Evolutionary conservation across 2,888 invertebrate species (phyloP), one percentile per base, ranked within the genome.

Genomic region (Euzophera pinguis): DNA sequence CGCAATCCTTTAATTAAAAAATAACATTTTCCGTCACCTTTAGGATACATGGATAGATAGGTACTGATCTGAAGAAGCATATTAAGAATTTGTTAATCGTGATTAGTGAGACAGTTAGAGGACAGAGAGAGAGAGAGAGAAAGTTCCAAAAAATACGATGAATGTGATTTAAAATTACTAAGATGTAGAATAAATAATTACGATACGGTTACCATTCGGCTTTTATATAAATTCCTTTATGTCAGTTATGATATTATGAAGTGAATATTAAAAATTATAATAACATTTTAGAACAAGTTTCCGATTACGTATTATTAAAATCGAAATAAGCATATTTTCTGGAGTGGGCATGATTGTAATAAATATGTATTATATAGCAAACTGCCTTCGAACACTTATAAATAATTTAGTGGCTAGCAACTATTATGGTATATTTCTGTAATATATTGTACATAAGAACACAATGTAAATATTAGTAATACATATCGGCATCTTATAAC

Each of bases 381-480:
- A 32, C 32, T 32, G 32, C 32, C 32, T 32, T 32, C 8, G 10
- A 7, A 10, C 9, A 32, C 10, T 32, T 13, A 43, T 29, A 14
- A 32, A 13, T 32, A 27, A 13, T 29, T 45, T 32, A 32, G 37
- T 48, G 13, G 37, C 48, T 48, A 27, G 13, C 8, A 13, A 4
- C 37, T 17, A 48, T 48, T 37, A n/a, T 50, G 5, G n/a, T 50
- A 32, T 29, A 3, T 14, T 39, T 16, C 22, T 50, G 29, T 50
- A 39, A 39, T 41, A 38, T 50, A 29, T 41, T 50, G 49, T 50
- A 39, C 7, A 50, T 50, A 39, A 22, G 8, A 32, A 32, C 13
- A 10, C 7, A 47, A 34, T 50, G 49, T 50, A 50, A 50, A 50
- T 50, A 50, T 38, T 37, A 32, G 8, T 8, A 32, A 41, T 32